These are phyloP conservation scores for Neoarius graeffei DNA, from an alignment of 2,113 vertebrate species.

Conservation along the genomic window DNA sequence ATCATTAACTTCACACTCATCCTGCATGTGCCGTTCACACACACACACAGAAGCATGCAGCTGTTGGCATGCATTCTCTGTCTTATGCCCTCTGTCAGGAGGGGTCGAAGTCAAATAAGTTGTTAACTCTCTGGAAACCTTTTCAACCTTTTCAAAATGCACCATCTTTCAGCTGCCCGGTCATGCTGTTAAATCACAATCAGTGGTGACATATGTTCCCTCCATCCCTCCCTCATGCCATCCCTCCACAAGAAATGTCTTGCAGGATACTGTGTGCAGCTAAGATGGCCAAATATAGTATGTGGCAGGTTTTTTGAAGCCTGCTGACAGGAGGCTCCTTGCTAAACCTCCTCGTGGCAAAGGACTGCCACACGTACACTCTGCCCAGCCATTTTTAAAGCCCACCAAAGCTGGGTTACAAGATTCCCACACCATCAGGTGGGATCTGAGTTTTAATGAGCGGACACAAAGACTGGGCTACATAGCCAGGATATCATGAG, in stretches of 20 bases:
- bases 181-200: constrained; percentile 37
- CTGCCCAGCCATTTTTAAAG: constrained; percentile 16
- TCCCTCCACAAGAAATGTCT: constrained; percentile 28
- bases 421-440: constrained; percentile 1
- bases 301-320: constrained; percentile 30
- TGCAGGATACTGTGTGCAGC: constrained; percentile 31
- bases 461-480: background rate
- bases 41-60: constrained; percentile 10
- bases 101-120: constrained; percentile 43
- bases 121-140: constrained; percentile 44
- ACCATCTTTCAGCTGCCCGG: constrained; percentile 26
- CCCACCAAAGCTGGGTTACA: background rate
- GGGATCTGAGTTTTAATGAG: constrained; percentile 12
- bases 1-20: constrained; percentile 55
- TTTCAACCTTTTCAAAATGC: constrained; percentile 42
- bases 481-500: constrained; percentile 5
- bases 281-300: constrained; percentile 44
- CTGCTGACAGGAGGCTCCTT: constrained; percentile 9
- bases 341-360: constrained; percentile 25
- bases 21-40: constrained; percentile 44
- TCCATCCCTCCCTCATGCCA: background rate
- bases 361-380: constrained; percentile 2
- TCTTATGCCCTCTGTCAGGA: constrained; percentile 25
- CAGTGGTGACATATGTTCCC: constrained; percentile 25
- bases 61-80: background rate